Base-by-base conservation (phyloP, 2,888 invertebrate genomes). In the Scelioninae gen. 1 region DNA sequence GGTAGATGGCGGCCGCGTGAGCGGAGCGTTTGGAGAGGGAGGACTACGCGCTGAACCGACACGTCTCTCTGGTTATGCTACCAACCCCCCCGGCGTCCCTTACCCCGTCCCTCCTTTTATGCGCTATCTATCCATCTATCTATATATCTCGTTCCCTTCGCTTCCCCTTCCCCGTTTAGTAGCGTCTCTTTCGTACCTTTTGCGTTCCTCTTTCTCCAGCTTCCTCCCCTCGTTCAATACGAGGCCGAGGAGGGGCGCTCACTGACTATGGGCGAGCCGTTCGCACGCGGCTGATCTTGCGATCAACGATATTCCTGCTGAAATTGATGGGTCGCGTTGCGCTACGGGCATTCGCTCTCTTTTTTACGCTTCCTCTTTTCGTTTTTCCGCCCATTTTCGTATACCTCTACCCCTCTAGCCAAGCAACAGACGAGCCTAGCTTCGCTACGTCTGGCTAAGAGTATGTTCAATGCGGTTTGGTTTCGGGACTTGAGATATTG, bases 41-140 rank as follows among this genome's bases (percentile, higher is more conserved):
- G 71, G 74, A 72, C 60, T 72, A 72, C 74, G 79, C 85, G 77
- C 87, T 87, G 86, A 90, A 84, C 88, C 89, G 88, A 90, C 90
- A 90, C 90, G 90, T 90, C 89, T 89, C 90, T 88, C 87, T 86
- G 88, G 87, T 87, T 89, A 87, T 85, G 88, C 87, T 88, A 88
- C 86, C 87, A 87, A 45, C 29, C 60, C 53, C 43, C 49, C 58
- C 40, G 76, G 66, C 87, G 84, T 85, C 76, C 69, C 45, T 58
- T 60, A 60, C 76, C 72, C 75, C 71, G 76, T 82, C 53, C 69
- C 72, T 80, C 71, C 72, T 71, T 78, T 82, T 80, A 72, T 66
- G 72, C 86, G 86, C 86, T 85, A 71, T 83, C 84, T 84, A 85
- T 84, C 81, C 72, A 76, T 84, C 84, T 74, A 75, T 84, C 84